These are phyloP conservation scores for Enteromius trimaculatus DNA, from an alignment of 2,797 vertebrate genomes.

Conservation along the genomic window DNA sequence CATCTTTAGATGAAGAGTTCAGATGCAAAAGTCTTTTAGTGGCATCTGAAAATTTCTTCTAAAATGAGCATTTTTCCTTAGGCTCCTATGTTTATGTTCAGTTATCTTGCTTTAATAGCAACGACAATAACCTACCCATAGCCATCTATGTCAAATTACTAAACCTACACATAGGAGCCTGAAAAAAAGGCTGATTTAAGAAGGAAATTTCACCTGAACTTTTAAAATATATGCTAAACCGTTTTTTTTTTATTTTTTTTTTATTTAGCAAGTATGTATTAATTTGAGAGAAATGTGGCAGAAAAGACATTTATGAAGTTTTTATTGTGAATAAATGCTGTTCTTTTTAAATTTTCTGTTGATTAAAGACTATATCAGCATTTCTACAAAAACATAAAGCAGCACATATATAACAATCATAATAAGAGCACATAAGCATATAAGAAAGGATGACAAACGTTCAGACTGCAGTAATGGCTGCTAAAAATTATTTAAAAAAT, in stretches of 20 bases:
- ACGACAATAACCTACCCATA: no score
- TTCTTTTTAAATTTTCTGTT: neutral
- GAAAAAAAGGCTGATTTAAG: no score
- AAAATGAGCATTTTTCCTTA: no score
- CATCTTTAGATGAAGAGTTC: neutral
- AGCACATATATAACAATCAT: neutral
- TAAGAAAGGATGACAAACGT: neutral
- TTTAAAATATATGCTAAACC: neutral
- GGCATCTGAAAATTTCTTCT: no score
- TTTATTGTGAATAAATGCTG: neutral
- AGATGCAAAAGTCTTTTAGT: no score
- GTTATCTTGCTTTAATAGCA: no score
- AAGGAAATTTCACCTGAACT: no score
- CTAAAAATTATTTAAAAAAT: neutral
- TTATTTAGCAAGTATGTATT: neutral
- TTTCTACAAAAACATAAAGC: neutral
- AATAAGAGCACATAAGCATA: neutral
- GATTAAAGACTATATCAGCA: neutral
- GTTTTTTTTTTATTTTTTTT: no score
- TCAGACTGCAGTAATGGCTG: neutral
- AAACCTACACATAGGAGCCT: no score
- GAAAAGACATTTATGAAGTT: neutral
- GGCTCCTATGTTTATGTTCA: no score
- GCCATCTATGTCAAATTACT: no score
- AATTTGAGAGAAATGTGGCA: neutral